Conservation (phyloP, 2,113 vertebrate genomes). For the Epinephelus fuscoguttatus region DNA sequence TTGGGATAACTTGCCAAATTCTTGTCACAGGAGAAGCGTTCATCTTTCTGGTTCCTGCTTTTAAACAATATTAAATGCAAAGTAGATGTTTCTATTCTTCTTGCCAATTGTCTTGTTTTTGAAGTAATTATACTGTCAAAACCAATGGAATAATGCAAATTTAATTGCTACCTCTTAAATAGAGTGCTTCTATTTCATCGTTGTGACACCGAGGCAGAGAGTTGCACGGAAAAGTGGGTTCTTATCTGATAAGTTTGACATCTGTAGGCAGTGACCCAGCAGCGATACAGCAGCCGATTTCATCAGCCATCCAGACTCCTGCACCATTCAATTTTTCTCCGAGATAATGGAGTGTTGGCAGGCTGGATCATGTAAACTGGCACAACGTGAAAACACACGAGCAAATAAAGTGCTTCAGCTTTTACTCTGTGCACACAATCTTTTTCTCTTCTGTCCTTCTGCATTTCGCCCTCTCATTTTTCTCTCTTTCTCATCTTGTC, state of each 20-base stretch:
- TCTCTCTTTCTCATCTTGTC: not conserved
- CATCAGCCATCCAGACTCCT: slow-evolving; percentile 12
- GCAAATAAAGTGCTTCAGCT: not conserved
- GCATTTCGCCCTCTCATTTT: not conserved
- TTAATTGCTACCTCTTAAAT: slow-evolving; percentile 22
- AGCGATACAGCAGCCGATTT: not conserved
- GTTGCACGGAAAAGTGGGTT: slow-evolving; percentile 11
- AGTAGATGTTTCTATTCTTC: not conserved
- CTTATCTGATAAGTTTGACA: slow-evolving; percentile 36
- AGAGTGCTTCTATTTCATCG: slow-evolving; percentile 7
- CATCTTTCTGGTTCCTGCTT: not conserved
- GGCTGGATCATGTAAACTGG: not conserved
- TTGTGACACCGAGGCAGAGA: not conserved
- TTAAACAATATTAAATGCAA: not conserved
- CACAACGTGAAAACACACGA: not conserved
- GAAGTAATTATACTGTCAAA: slow-evolving; percentile 29
- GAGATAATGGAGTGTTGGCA: slow-evolving; percentile 18
- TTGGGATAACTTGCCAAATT: not conserved
- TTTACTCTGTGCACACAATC: not conserved
- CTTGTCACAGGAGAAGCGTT: not conserved
- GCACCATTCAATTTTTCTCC: not conserved
- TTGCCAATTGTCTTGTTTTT: not conserved
- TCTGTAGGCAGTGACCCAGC: slow-evolving; percentile 38
- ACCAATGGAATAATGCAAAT: slow-evolving; percentile 28
- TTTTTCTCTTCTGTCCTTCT: not conserved